A percentile compares a stretch with the other conserved stretches of the same genome.
Evolutionary conservation across 2,888 invertebrate genomes (phyloP).

Genomic region (Helobdella robusta): DNA sequence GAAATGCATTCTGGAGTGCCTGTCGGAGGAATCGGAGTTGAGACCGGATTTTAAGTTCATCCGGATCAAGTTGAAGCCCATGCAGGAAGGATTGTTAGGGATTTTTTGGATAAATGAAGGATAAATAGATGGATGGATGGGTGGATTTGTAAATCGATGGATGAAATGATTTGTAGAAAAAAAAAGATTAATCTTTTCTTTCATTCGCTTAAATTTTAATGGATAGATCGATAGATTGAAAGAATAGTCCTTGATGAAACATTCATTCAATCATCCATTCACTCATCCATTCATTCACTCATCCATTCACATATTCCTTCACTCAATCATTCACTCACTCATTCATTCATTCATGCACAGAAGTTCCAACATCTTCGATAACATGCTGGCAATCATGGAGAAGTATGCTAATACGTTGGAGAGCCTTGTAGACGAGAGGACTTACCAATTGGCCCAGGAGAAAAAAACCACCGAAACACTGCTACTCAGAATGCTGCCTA

Average conservation of each 20-base stretch:
- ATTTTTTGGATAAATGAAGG: too few relatives aligned
- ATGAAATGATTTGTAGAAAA: too few relatives aligned
- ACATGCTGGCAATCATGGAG: conserved; percentile 96
- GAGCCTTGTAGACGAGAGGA: conserved; percentile 81
- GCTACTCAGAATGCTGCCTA: conserved; percentile 52
- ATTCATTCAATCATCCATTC: too few relatives aligned
- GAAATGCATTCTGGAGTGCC: conserved; percentile 75
- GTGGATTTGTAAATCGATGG: too few relatives aligned
- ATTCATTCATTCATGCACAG: too few relatives aligned
- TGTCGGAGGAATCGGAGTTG: conserved; percentile 80
- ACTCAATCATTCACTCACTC: too few relatives aligned
- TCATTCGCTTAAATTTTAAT: too few relatives aligned
- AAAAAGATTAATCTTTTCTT: too few relatives aligned
- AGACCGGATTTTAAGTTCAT: conserved; percentile 79
- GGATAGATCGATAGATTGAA: too few relatives aligned
- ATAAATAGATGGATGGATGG: too few relatives aligned
- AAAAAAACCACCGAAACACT: conserved; percentile 91
- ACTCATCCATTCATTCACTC: too few relatives aligned
- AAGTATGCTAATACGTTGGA: conserved; percentile 90
- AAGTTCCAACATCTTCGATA: conserved; percentile 76
- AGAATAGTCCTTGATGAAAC: not conserved
- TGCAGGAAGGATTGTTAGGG: conserved; percentile 64
- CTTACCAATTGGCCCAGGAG: conserved; percentile 82
- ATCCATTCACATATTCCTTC: too few relatives aligned
- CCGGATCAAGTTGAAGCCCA: conserved; percentile 74